Percentiles rank a stretch among this genome's conserved stretches.
Conservation (phyloP, 2,888 invertebrate genomes). For the Scaptomyza caliginosa region DNA sequence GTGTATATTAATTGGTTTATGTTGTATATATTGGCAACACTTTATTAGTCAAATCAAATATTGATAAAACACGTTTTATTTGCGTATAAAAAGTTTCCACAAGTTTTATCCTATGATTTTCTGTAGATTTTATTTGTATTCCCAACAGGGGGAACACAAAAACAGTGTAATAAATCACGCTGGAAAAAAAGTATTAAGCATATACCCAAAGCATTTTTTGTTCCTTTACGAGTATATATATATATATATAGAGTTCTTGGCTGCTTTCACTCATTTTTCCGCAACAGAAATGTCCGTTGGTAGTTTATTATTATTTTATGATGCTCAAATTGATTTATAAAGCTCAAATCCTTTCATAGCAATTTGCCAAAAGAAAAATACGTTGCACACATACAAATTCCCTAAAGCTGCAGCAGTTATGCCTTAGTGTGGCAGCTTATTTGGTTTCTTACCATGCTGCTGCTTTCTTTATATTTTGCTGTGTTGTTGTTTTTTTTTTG, state of each 20-base stretch:
- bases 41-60: no score
- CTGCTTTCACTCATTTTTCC: background rate
- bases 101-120: no score
- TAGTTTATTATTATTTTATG: conserved; percentile 32
- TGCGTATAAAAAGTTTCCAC: no score
- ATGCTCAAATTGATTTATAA: conserved; percentile 47
- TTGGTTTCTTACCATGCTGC: conserved; percentile 3
- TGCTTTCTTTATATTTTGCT: background rate
- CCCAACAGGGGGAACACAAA: background rate
- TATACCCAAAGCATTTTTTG: background rate
- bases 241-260: background rate
- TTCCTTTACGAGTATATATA: background rate
- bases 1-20: no score
- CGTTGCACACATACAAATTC: background rate
- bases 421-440: conserved; percentile 3
- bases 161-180: background rate
- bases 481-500: background rate
- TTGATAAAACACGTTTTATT: no score
- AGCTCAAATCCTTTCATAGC: conserved; percentile 5
- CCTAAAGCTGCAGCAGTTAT: conserved; percentile 10
- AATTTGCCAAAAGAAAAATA: conserved; percentile 5
- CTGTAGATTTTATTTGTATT: background rate
- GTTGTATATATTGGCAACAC: no score
- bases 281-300: background rate
- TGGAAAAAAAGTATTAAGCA: background rate